A percentile compares a stretch with the other conserved stretches of the same genome.
Conservation (phyloP, 2,113 vertebrate genomes). For the Grantiella picta region DNA sequence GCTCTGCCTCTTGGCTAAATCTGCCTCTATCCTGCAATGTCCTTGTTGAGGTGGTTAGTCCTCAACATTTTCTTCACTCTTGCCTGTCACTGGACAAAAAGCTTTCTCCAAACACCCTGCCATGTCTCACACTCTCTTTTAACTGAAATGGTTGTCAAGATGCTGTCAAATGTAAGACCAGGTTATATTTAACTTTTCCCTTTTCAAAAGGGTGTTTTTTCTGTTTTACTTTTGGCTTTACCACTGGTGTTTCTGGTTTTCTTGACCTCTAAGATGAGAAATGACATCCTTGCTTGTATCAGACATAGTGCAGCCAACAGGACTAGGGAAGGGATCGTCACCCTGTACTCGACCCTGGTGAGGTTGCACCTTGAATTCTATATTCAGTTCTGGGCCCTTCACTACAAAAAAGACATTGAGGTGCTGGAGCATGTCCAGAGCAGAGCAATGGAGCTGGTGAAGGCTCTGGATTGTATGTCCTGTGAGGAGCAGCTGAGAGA, state of each 20-base stretch:
- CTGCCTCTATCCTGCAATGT: neutral
- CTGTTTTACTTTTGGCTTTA: neutral
- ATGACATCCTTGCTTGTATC: neutral
- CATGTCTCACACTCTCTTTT: neutral
- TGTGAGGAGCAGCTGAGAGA: neutral
- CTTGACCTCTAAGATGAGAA: neutral
- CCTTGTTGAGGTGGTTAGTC: neutral
- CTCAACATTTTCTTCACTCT: neutral
- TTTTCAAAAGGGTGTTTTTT: neutral
- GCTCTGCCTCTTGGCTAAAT: neutral
- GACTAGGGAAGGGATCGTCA: rapidly evolving
- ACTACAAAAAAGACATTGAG: neutral
- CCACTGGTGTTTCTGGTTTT: neutral
- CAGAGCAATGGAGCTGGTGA: neutral
- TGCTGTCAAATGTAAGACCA: neutral
- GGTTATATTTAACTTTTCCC: neutral
- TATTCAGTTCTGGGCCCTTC: neutral
- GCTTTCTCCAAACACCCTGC: neutral
- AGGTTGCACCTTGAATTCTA: rapidly evolving
- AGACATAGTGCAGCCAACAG: neutral
- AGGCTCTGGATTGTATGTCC: neutral
- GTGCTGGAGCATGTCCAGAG: neutral
- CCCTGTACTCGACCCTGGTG: neutral
- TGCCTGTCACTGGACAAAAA: neutral
- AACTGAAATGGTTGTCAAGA: neutral